Conservation (phyloP, 1,140 invertebrate genomes). For the Mizuhopecten yessoensis region DNA sequence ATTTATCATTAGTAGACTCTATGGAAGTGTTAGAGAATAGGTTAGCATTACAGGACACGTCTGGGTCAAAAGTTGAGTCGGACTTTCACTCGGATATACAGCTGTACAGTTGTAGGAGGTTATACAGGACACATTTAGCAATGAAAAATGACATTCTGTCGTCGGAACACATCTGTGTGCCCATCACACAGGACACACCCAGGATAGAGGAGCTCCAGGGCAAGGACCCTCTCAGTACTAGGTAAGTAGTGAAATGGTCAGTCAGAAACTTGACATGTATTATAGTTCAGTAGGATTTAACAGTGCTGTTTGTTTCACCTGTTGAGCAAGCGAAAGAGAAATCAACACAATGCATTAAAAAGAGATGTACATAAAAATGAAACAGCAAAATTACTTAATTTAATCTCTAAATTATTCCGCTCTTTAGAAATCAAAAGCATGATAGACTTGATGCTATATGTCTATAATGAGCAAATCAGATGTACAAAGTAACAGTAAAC, state of each 20-base stretch:
- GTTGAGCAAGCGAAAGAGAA: too few relatives aligned
- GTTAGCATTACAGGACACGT: neutral
- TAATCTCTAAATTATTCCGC: too few relatives aligned
- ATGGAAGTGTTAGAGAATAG: neutral
- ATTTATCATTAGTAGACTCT: constrained; percentile 61
- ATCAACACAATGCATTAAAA: too few relatives aligned
- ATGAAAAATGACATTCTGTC: neutral
- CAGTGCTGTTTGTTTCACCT: too few relatives aligned
- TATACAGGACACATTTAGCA: neutral
- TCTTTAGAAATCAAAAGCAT: too few relatives aligned
- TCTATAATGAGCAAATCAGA: too few relatives aligned
- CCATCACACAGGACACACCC: neutral
- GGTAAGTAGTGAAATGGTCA: neutral
- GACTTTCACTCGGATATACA: neutral
- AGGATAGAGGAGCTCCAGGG: neutral
- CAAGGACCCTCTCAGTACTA: neutral
- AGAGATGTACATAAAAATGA: too few relatives aligned
- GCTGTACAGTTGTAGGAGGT: neutral
- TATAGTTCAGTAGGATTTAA: too few relatives aligned
- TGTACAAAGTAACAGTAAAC: too few relatives aligned
- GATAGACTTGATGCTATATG: too few relatives aligned
- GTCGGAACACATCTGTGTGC: neutral
- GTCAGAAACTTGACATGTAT: too few relatives aligned
- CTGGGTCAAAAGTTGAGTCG: neutral
- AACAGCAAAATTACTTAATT: too few relatives aligned